phyloP scores from a whole-genome alignment of 2,888 invertebrate species.

The Anoncus sp. region DNA sequence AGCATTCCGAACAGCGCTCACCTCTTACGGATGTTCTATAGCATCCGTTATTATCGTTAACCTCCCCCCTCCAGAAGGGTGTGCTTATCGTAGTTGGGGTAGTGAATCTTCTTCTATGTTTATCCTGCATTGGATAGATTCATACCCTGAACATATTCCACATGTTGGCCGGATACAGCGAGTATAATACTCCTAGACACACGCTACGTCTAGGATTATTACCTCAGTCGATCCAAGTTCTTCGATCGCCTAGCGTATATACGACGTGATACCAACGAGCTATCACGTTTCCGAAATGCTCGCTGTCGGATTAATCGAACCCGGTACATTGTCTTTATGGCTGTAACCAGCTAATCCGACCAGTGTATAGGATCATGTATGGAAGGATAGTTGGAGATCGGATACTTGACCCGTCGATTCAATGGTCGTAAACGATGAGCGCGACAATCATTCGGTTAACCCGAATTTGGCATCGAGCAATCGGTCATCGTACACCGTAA shows the following conservation, averaged over 20 bases:
- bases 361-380: constrained; percentile 5
- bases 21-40: constrained; percentile 72
- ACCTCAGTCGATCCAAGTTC: constrained; percentile 19
- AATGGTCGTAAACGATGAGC: constrained; percentile 31
- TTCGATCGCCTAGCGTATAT: constrained; percentile 12
- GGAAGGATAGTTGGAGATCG: not conserved
- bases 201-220: too few relatives aligned
- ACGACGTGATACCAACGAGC: constrained; percentile 36
- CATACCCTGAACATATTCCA: not conserved
- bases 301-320: constrained; percentile 54
- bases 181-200: too few relatives aligned
- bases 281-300: constrained; percentile 60
- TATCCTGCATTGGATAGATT: not conserved
- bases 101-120: not conserved
- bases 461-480: constrained; percentile 20
- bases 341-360: constrained; percentile 35
- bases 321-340: constrained; percentile 60
- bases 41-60: constrained; percentile 77
- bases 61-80: constrained; percentile 63
- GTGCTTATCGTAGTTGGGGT: constrained; percentile 10
- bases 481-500: constrained; percentile 26
- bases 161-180: too few relatives aligned
- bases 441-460: constrained; percentile 20
- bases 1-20: constrained; percentile 77
- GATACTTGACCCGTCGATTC: constrained; percentile 29